These are phyloP conservation scores for Odontothrips loti DNA, from an alignment of 2,888 invertebrate species.

Conservation along the genomic window DNA sequence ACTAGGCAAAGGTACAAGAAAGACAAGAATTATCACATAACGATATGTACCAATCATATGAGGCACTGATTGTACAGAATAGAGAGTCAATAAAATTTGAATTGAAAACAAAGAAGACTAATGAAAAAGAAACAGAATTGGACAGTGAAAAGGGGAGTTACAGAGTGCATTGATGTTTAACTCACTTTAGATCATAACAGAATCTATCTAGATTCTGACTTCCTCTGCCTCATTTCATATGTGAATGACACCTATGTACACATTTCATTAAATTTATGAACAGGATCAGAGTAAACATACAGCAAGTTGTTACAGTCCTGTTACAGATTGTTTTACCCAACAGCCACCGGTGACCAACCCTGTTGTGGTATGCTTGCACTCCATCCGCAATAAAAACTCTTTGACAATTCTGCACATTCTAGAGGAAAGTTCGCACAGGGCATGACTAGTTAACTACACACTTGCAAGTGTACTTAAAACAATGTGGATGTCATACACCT, in stretches of 20 bases:
- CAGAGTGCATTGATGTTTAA: not conserved
- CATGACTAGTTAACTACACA: no score
- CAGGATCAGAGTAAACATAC: no score
- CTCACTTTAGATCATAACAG: not conserved
- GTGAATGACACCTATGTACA: not conserved
- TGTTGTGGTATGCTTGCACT: no score
- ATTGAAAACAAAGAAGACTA: not conserved
- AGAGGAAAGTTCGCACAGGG: no score
- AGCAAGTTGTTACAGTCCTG: no score
- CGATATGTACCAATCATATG: slow-evolving; percentile 13
- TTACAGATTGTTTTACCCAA: no score
- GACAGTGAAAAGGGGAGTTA: not conserved
- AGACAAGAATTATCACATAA: slow-evolving; percentile 8
- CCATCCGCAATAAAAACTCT: no score
- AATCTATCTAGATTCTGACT: not conserved
- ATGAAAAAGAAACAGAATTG: not conserved
- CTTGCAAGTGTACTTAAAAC: no score
- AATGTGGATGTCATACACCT: no score
- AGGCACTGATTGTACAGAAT: not conserved
- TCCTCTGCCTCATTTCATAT: not conserved
- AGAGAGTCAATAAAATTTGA: slow-evolving; percentile 2
- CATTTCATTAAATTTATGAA: not conserved
- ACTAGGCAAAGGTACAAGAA: not conserved
- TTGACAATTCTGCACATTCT: no score
- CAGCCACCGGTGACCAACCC: no score